phyloP scores from a whole-genome alignment of 2,888 invertebrate species.

The Cacoxenus indagator region DNA sequence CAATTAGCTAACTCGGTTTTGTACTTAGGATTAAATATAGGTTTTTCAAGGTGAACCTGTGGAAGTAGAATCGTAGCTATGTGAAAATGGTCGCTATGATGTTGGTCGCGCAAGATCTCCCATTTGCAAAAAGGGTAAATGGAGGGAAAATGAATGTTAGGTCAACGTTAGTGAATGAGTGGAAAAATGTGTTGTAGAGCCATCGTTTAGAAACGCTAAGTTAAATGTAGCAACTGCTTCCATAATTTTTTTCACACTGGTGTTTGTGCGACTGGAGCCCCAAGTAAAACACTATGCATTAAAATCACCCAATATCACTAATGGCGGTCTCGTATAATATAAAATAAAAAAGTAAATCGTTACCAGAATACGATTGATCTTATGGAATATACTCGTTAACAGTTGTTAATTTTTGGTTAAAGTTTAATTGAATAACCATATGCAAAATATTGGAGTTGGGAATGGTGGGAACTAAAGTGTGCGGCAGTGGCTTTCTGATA shows the following conservation, averaged over 20 bases:
- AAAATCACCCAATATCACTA: slow-evolving; percentile 29
- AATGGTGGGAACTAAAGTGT: slow-evolving; percentile 3
- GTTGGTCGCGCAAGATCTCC: not conserved
- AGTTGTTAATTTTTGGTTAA: no score
- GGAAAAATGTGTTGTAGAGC: no score
- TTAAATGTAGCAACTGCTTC: slow-evolving; percentile 15
- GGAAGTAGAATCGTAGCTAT: not conserved
- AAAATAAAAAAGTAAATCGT: no score
- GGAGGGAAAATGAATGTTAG: no score
- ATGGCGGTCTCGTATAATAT: no score
- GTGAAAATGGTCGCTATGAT: not conserved
- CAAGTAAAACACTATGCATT: slow-evolving; percentile 28
- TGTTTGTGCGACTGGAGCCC: slow-evolving; percentile 23
- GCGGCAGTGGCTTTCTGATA: slow-evolving; percentile 14
- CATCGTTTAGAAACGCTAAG: slow-evolving; percentile 20
- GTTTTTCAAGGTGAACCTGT: slow-evolving; percentile 8
- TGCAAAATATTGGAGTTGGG: no score
- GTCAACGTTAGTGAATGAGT: no score
- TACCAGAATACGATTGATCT: not conserved
- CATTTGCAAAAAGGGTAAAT: no score
- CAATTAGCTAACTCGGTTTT: slow-evolving; percentile 15
- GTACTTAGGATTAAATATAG: slow-evolving; percentile 13
- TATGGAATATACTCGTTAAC: not conserved
- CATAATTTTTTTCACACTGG: slow-evolving; percentile 24
- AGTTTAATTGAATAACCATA: no score